Conservation (phyloP, 2,797 vertebrate species). For the Chiropotes sagulatus region DNA sequence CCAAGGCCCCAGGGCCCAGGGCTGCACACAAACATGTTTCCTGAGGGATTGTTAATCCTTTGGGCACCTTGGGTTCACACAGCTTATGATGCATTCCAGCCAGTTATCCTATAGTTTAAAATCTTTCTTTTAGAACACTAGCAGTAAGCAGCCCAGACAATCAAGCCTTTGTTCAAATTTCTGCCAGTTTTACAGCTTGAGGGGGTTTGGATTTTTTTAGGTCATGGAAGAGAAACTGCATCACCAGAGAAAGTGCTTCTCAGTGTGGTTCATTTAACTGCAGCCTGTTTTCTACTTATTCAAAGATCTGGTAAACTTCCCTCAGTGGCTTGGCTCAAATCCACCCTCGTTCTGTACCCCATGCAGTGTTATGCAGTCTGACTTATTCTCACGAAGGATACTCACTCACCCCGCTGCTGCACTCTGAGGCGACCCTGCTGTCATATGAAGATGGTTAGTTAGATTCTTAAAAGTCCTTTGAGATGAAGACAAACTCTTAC, state of each 20-base stretch:
- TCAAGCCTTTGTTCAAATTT: constrained; percentile 38
- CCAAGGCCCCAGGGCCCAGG: background rate
- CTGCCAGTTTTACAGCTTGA: constrained; percentile 4
- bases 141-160: background rate
- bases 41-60: background rate
- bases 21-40: background rate
- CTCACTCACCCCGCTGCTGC: background rate
- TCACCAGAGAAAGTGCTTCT: background rate
- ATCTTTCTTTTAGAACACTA: constrained; percentile 29
- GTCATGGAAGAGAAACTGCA: constrained; percentile 5
- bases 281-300: background rate
- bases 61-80: background rate
- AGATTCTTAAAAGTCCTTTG: constrained; percentile 14
- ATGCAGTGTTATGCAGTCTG: background rate
- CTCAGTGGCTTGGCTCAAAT: background rate
- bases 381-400: background rate
- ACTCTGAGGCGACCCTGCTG: background rate
- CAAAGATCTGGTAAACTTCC: constrained; percentile 9
- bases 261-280: background rate
- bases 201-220: constrained; percentile 20
- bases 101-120: background rate
- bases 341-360: fast-evolving
- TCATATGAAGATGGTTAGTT: constrained; percentile 7
- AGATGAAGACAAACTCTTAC: constrained; percentile 12
- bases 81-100: background rate